Base-by-base conservation (phyloP, 2,113 vertebrate species). In the Eclectus roratus region DNA sequence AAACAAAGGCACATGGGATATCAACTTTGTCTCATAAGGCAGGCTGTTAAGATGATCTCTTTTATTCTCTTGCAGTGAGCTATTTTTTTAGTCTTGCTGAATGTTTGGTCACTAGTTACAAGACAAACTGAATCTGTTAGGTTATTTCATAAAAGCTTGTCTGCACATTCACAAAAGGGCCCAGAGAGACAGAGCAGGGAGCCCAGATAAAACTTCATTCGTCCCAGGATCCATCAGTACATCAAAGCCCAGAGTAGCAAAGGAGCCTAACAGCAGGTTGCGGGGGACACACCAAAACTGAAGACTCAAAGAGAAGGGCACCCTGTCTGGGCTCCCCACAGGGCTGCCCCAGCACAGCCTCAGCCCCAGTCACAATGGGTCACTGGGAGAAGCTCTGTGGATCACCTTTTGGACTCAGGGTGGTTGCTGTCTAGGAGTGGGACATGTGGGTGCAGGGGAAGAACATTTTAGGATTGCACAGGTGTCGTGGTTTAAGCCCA, bases 371-470 rank as follows among this genome's bases (percentile, higher is more conserved):
- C 29, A 47, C 53, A 7, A 5, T 4, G 29, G 33, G n/a, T 25
- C 35, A 37, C 2, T 24, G 19, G 9, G 33, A 46, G 3, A 9
- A 78, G 21, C 41, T 46, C 43, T 53, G 1, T 49, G 31, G 25
- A 43, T 28, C 43, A 53, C 11, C 21, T 55, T 72, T 28, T n/a
- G 43, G 25, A 18, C 43, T 28, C 14, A 52, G 19, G 18, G 11
- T 16, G 2, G 5, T 7, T 76, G 52, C 58, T 50, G 11, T 50
- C 49, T 65, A 23, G 10, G 8, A 7, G 3, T 35, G 19, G 39
- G 28, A 37, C 11, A 27, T 0, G 23, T 0, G 0, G 33, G 4
- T 80, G 10, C 4, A 44, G 24, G 7, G 47, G 17, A 84, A 79
- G 12, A 55, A n/a, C 0, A 0, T 43, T 85, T 65, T 27, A 85